Conservation (phyloP, 2,888 invertebrate species). For the Tetranychus truncatus region DNA sequence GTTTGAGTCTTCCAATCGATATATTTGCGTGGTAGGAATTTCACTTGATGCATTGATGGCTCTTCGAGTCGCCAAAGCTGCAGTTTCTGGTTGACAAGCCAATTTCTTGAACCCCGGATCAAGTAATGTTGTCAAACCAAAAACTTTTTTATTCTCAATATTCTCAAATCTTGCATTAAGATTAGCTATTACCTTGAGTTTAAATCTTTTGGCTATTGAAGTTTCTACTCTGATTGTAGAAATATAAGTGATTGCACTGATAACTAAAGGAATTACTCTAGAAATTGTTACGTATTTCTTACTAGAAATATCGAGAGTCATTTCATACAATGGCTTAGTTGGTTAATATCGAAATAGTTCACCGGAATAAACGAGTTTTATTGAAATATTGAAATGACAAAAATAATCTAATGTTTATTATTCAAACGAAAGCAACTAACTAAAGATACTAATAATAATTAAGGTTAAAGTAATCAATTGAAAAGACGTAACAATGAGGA, state of each 20-base stretch:
- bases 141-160: neutral
- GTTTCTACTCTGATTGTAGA: neutral
- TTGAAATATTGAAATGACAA: too few species aligned
- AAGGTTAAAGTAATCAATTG: too few species aligned
- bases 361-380: too few species aligned
- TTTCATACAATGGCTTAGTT: too few species aligned
- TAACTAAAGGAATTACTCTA: neutral
- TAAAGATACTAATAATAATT: too few species aligned
- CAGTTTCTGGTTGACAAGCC: neutral
- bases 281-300: neutral
- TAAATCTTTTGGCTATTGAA: neutral
- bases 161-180: neutral
- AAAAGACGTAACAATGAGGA: too few species aligned
- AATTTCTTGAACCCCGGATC: neutral
- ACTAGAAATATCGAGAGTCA: neutral
- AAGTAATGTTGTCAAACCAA: neutral
- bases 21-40: neutral
- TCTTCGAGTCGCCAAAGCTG: neutral
- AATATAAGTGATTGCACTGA: neutral
- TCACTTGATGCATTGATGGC: neutral
- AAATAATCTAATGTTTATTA: too few species aligned
- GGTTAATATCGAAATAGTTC: too few species aligned
- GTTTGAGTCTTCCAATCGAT: neutral
- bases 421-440: too few species aligned
- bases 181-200: neutral